A percentile compares a stretch with the other conserved stretches of the same genome.
These are phyloP conservation scores for Euthynnus affinis DNA, from an alignment of 2,797 vertebrate genomes.

Conservation along the genomic window DNA sequence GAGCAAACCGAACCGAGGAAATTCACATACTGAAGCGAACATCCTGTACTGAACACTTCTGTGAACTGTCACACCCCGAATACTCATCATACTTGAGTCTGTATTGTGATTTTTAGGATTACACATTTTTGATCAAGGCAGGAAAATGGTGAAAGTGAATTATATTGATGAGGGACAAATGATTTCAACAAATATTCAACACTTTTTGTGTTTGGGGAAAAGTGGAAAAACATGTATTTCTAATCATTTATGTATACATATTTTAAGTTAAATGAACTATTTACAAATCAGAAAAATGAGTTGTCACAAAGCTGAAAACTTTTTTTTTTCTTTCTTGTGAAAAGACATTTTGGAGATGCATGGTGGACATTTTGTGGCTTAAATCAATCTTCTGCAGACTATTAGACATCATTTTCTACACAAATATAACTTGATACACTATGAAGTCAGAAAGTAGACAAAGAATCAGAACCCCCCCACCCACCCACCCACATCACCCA, in stretches of 20 bases:
- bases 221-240: neutral
- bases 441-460: constrained; percentile 10
- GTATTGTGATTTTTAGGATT: neutral
- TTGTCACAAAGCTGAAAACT: neutral
- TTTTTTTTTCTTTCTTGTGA: neutral
- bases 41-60: too few relatives aligned
- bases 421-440: neutral
- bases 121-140: neutral
- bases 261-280: neutral
- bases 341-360: neutral
- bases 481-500: constrained; percentile 16
- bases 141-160: neutral
- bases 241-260: too few relatives aligned
- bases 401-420: neutral
- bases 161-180: neutral
- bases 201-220: neutral
- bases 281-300: neutral
- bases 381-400: neutral
- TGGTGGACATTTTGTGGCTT: too few relatives aligned
- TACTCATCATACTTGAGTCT: neutral
- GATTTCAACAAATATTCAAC: too few relatives aligned
- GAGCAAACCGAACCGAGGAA: too few relatives aligned
- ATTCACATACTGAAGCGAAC: too few relatives aligned
- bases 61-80: too few relatives aligned
- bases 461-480: constrained; percentile 35